Evolutionary conservation across 2,888 invertebrate species (phyloP).

Genomic region (Calameuta pallipes): DNA sequence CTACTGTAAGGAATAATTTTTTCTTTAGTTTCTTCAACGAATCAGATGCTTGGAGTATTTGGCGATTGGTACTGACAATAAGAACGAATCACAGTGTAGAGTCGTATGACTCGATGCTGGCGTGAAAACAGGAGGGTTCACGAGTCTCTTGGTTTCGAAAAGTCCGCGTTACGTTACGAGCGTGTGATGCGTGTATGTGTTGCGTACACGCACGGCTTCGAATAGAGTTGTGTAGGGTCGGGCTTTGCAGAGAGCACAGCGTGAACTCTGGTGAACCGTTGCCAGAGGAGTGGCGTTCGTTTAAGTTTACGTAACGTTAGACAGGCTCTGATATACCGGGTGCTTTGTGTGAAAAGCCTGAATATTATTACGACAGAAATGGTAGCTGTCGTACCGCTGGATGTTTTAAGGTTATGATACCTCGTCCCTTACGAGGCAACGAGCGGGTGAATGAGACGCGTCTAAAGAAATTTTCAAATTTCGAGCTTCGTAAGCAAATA

Average conservation of each 20-base stretch:
- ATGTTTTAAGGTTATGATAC: background rate
- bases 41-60: background rate
- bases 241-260: constrained; percentile 4
- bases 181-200: too few species aligned
- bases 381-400: background rate
- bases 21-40: background rate
- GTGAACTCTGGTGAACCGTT: constrained; percentile 30
- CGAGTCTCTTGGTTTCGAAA: background rate
- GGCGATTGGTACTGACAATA: background rate
- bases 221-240: background rate
- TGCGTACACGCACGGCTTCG: background rate
- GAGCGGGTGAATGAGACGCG: background rate
- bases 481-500: background rate
- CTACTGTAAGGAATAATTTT: background rate
- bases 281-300: constrained; percentile 29
- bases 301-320: constrained; percentile 28
- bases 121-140: background rate
- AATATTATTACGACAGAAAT: too few species aligned
- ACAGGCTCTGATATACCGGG: constrained; percentile 9
- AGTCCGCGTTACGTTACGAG: background rate
- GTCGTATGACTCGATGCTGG: background rate
- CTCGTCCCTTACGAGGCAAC: background rate
- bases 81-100: background rate
- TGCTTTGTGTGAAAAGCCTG: background rate
- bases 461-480: background rate